Base-by-base conservation (phyloP, 2,888 invertebrate species). In the Conchocele bisecta region DNA sequence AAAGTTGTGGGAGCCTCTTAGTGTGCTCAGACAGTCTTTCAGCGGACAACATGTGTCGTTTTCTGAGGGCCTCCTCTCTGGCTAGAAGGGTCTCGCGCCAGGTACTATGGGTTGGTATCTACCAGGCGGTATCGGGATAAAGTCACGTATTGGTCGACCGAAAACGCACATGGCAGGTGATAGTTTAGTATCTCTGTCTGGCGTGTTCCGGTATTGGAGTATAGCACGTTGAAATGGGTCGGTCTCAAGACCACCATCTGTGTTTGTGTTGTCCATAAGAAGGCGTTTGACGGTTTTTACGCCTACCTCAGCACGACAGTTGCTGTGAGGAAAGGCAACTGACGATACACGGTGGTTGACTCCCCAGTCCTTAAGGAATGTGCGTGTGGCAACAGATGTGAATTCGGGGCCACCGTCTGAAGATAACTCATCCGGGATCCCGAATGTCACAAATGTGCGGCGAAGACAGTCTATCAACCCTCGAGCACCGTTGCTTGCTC, bases 261-360 rank as follows among this genome's bases (percentile, higher is more conserved):
- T n/a, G 9, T 31, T 64, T 0, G 83, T 81, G 58, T 85, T 86
- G 67, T 84, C 77, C 20, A 72, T 70, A 17, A 86, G 67, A 4
- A 84, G 64, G 13, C 82, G 74, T 46, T 83, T 81, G 9, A 84
- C 61, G 13, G 84, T 82, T 44, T 85, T 81, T 1, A 82, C 78
- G 0, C 77, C 72, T 26, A 83, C 50, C 79, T n/a, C n/a, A n/a
- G n/a, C n/a, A n/a, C n/a, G n/a, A n/a, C n/a, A n/a, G n/a, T n/a
- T n/a, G n/a, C n/a, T 81, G 60, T 82, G 83, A 5, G 75, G 82
- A 44, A 74, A 82, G 9, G 79, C 75, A 0, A 84, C 81, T 3
- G 81, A 84, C 35, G 83, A 83, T 1, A 83, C 56, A 1, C 78
- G 56, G 37, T 83, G 82, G 51, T 79, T 53, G 2, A 84, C 76